These are phyloP conservation scores for Falco naumanni DNA, from an alignment of 2,797 vertebrate genomes.

Conservation along the genomic window DNA sequence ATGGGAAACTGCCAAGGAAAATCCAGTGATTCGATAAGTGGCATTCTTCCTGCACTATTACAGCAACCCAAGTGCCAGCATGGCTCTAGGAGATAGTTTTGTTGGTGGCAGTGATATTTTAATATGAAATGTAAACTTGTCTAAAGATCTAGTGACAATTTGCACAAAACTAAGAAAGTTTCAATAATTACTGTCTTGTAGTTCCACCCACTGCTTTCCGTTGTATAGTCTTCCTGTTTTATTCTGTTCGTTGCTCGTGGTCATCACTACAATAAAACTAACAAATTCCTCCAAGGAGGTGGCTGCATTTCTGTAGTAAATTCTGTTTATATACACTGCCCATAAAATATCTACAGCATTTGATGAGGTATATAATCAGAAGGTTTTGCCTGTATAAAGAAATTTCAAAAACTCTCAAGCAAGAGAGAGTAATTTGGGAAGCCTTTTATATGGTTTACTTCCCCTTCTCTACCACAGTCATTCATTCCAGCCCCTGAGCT, in stretches of 20 bases:
- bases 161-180: not conserved
- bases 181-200: not conserved
- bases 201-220: not conserved
- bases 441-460: not conserved
- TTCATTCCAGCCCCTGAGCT: not conserved
- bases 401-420: not conserved
- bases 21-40: slow-evolving; percentile 56
- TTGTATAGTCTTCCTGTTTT: not conserved
- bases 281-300: not conserved
- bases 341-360: not conserved
- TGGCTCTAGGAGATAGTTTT: not conserved
- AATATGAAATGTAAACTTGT: not conserved
- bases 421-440: not conserved
- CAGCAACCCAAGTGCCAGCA: slow-evolving; percentile 31
- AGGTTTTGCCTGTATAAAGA: not conserved
- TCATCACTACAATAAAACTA: not conserved
- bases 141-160: not conserved
- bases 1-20: slow-evolving; percentile 61
- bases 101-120: slow-evolving; percentile 39
- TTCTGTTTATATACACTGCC: not conserved
- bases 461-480: not conserved
- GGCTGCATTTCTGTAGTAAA: not conserved
- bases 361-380: not conserved
- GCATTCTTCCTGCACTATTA: slow-evolving; percentile 40
- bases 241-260: not conserved